Evolutionary conservation across 2,113 vertebrate species (phyloP).

Genomic region (Sciurus niger): DNA sequence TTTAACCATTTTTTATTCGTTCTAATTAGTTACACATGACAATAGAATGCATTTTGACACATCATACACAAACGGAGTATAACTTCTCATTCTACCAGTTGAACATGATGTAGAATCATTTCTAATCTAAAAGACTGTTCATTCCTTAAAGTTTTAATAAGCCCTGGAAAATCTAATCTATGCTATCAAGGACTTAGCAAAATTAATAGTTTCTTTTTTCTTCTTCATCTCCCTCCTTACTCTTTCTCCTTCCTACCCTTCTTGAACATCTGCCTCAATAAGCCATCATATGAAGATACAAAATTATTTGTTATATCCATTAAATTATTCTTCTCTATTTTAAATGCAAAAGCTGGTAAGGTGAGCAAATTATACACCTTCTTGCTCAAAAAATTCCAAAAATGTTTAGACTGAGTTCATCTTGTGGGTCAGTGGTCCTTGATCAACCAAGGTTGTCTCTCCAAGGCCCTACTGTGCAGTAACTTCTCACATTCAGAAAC

Average conservation of each 20-base stretch:
- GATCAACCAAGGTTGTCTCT: background rate
- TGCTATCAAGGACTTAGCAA: background rate
- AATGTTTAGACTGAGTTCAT: background rate
- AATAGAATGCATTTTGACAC: too few relatives aligned
- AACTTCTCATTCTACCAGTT: too few relatives aligned
- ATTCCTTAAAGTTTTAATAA: background rate
- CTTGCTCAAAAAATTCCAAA: background rate
- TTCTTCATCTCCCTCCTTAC: background rate
- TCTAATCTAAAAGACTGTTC: background rate
- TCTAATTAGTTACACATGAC: too few relatives aligned
- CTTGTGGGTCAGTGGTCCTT: background rate
- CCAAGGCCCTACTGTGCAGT: too few relatives aligned
- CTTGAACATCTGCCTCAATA: background rate
- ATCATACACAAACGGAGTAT: too few relatives aligned
- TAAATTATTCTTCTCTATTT: conserved; percentile 2
- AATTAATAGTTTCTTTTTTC: background rate
- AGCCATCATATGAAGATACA: background rate
- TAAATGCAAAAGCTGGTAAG: background rate
- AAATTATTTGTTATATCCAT: background rate
- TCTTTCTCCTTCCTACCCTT: background rate
- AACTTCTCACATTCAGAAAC: background rate
- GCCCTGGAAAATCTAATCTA: conserved; percentile 47
- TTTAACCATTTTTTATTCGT: too few relatives aligned
- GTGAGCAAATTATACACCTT: background rate
- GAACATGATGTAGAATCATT: too few relatives aligned